phyloP scores from a whole-genome alignment of 2,888 invertebrate species.

The Malachius bipustulatus region DNA sequence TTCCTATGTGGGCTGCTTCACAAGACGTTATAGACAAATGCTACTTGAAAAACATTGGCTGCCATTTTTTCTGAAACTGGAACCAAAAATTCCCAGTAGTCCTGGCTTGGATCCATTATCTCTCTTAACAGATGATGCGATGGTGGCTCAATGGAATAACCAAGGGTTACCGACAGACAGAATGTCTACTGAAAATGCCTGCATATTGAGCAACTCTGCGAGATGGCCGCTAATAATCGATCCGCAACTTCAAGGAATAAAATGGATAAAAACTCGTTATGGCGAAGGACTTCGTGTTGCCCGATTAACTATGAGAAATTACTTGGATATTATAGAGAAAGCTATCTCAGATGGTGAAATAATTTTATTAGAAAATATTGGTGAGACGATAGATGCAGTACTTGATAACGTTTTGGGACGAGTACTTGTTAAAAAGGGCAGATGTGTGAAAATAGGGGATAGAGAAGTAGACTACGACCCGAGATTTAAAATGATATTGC shows the following conservation, averaged over 20 bases:
- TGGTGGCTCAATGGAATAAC: slow-evolving; percentile 89
- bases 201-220: slow-evolving; percentile 77
- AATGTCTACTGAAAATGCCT: slow-evolving; percentile 92
- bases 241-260: slow-evolving; percentile 76
- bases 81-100: slow-evolving; percentile 64
- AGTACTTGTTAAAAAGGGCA: slow-evolving; percentile 79
- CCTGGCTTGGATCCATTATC: slow-evolving; percentile 67
- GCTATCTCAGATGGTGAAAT: slow-evolving; percentile 53
- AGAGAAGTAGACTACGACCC: slow-evolving; percentile 83
- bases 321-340: slow-evolving; percentile 70
- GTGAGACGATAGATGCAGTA: slow-evolving; percentile 80
- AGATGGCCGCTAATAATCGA: slow-evolving; percentile 94
- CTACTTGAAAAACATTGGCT: slow-evolving; percentile 70
- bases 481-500: slow-evolving; percentile 70
- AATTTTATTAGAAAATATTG: slow-evolving; percentile 80
- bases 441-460: slow-evolving; percentile 74
- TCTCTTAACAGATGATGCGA: slow-evolving; percentile 86
- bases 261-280: slow-evolving; percentile 90
- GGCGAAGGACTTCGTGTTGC: slow-evolving; percentile 60
- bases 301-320: slow-evolving; percentile 70
- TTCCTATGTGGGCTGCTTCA: slow-evolving; percentile 91
- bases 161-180: slow-evolving; percentile 83
- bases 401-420: slow-evolving; percentile 80
- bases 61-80: slow-evolving; percentile 59
- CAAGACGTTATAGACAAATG: slow-evolving; percentile 66